Conservation (phyloP, 2,797 vertebrate genomes). For the Hypotaenidia philippensis region DNA sequence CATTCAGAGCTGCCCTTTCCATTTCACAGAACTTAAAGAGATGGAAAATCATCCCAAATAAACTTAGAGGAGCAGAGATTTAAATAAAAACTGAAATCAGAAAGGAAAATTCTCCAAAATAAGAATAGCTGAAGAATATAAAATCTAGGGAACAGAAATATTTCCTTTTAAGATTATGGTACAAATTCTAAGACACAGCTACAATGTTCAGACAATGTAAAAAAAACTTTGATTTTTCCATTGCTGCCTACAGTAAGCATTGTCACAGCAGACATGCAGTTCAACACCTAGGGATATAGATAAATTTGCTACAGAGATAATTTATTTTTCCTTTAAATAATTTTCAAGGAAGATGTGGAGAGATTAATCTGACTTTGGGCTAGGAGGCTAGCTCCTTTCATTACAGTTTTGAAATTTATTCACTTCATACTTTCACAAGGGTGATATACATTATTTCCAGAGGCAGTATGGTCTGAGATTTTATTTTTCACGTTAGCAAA, state of each 20-base stretch:
- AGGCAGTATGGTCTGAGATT: neutral
- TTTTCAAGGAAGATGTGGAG: neutral
- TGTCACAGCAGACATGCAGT: neutral
- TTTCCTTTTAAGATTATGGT: neutral
- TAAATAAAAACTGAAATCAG: neutral
- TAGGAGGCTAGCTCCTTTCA: neutral
- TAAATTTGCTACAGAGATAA: neutral
- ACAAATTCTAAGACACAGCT: neutral
- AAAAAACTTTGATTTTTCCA: neutral
- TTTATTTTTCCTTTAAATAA: conserved; percentile 12
- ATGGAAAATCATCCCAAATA: neutral
- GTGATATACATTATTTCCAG: neutral
- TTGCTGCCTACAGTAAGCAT: neutral
- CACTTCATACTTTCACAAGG: neutral
- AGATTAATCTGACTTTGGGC: neutral
- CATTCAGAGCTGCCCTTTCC: neutral
- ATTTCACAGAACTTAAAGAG: neutral
- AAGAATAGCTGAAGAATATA: neutral
- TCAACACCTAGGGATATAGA: neutral
- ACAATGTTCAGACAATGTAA: neutral
- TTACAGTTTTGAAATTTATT: neutral
- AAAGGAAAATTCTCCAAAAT: neutral
- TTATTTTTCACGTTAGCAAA: neutral
- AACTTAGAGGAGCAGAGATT: neutral
- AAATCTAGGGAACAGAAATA: neutral